A percentile compares a stretch with the other conserved stretches of the same genome.
Evolutionary conservation across 2,797 vertebrate genomes (phyloP).

Genomic region (Tapera naevia): DNA sequence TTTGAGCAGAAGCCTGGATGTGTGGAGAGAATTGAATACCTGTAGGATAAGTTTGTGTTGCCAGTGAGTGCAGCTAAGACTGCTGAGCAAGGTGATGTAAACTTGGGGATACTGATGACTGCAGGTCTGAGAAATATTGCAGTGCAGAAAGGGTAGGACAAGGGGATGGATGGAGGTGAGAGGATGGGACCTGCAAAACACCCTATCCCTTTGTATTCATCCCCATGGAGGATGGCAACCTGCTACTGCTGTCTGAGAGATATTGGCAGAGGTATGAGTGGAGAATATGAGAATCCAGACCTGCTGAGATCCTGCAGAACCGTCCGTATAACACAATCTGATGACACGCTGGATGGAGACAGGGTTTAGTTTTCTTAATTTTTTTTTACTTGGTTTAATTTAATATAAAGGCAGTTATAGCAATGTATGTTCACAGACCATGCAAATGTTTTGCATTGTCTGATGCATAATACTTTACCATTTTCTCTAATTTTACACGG

Average conservation of each 20-base stretch:
- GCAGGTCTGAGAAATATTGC: not conserved
- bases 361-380: not conserved
- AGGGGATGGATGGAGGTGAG: not conserved
- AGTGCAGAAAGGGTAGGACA: not conserved
- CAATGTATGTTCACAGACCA: not conserved
- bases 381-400: not conserved
- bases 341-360: not conserved
- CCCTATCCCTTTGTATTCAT: not conserved
- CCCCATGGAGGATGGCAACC: not conserved
- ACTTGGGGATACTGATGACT: not conserved
- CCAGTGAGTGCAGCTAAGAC: not conserved
- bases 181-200: not conserved
- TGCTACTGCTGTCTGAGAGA: not conserved
- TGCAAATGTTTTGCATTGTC: not conserved
- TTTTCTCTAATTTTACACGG: constrained; percentile 1
- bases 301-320: not conserved
- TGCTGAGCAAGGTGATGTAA: not conserved
- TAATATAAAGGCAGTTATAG: not conserved
- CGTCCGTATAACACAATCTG: not conserved
- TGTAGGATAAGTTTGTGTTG: not conserved
- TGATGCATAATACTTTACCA: not conserved
- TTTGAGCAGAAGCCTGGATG: not conserved
- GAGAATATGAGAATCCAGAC: not conserved
- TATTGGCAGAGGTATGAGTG: not conserved
- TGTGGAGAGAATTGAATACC: not conserved